These are phyloP conservation scores for Danio aesculapii DNA, from an alignment of 2,797 vertebrate species.

Conservation along the genomic window DNA sequence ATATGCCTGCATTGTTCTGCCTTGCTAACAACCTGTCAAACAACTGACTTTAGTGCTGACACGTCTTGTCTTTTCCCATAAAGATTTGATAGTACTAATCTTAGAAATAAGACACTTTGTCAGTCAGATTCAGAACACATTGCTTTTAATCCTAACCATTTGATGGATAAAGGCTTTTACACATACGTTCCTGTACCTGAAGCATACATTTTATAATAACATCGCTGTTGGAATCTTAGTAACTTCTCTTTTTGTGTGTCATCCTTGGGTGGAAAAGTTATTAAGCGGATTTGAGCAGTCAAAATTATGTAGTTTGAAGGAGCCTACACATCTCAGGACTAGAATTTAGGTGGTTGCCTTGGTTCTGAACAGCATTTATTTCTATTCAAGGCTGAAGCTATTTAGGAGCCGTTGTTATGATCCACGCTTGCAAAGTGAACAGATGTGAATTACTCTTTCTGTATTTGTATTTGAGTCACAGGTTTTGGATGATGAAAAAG, in stretches of 20 bases:
- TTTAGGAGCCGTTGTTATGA: not conserved
- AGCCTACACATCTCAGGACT: not conserved
- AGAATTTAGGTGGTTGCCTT: not conserved
- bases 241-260: not conserved
- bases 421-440: not conserved
- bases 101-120: not conserved
- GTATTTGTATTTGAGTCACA: not conserved
- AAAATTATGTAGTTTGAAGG: not conserved
- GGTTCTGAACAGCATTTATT: not conserved
- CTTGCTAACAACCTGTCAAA: not conserved
- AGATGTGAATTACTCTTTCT: constrained; percentile 8
- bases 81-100: not conserved
- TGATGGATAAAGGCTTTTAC: constrained; percentile 2
- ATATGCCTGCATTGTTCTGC: not conserved
- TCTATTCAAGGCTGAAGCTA: not conserved
- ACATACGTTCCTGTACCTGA: not conserved
- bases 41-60: not conserved
- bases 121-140: not conserved
- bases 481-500: not conserved
- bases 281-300: constrained; percentile 1
- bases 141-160: not conserved
- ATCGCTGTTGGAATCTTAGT: not conserved
- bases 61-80: not conserved
- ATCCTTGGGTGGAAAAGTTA: not conserved
- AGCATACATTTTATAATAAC: not conserved